phyloP scores from a whole-genome alignment of 2,888 invertebrate species.

The Drosophila greeni region DNA sequence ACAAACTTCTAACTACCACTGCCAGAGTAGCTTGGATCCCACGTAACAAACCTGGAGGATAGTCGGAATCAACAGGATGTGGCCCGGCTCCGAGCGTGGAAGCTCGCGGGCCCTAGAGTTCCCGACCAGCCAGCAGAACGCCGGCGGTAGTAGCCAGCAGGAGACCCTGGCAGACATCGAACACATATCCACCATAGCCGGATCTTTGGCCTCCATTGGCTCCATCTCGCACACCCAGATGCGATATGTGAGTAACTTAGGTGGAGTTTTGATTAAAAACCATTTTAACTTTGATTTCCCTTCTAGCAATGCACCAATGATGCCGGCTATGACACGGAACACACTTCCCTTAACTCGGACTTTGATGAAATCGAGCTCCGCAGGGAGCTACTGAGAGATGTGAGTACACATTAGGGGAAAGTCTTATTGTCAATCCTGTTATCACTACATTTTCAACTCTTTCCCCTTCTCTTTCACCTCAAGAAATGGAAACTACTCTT shows the following conservation, averaged over 20 bases:
- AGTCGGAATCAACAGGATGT: slow-evolving; percentile 47
- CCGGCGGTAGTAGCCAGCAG: slow-evolving; percentile 78
- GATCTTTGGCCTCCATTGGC: slow-evolving; percentile 83
- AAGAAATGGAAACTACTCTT: slow-evolving; percentile 95
- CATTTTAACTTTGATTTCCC: background rate
- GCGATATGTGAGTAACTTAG: slow-evolving; percentile 67
- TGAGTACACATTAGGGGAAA: slow-evolving; percentile 80
- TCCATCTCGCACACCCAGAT: slow-evolving; percentile 81
- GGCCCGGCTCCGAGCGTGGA: slow-evolving; percentile 76
- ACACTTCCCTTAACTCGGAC: slow-evolving; percentile 89
- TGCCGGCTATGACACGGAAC: slow-evolving; percentile 87
- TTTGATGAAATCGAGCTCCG: slow-evolving; percentile 88
- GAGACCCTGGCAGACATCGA: slow-evolving; percentile 83
- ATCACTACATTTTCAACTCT: background rate
- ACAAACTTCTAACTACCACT: slow-evolving; percentile 7
- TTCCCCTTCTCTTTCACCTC: slow-evolving; percentile 1
- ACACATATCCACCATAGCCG: slow-evolving; percentile 86
- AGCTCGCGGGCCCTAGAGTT: slow-evolving; percentile 76
- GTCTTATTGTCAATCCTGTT: no score
- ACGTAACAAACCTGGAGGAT: slow-evolving; percentile 52
- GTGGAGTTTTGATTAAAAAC: background rate
- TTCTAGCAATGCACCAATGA: slow-evolving; percentile 79
- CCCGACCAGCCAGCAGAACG: slow-evolving; percentile 70
- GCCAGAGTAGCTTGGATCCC: slow-evolving; percentile 3
- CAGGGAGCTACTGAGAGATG: slow-evolving; percentile 88